Base-by-base conservation (phyloP, 37 sponge, comb jelly and placozoan genomes). In the Agelas oroides region DNA sequence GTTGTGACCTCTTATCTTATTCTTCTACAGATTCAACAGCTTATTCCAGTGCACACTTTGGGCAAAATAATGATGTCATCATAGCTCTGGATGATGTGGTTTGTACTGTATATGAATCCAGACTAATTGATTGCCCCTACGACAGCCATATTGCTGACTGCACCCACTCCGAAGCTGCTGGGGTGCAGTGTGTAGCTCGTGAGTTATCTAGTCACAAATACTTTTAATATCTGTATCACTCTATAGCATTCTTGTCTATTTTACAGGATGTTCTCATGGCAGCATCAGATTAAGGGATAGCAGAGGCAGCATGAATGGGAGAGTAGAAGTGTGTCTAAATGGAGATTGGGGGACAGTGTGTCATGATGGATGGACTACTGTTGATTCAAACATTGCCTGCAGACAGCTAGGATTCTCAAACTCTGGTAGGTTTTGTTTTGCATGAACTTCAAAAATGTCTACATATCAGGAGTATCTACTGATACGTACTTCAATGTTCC, bases 261-360 rank as follows among this genome's bases (percentile, higher is more conserved):
- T 46, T 46, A 35, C 33, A 67, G 72, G 18, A 5, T 79, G 79
- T 61, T 39, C 62, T 39, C 41, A 79, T 23, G 79, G 79, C 28
- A 61, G 17, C 30, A 46, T 46, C 46, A 46, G 46, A 32, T 32
- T 64, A 32, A 8, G 6, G 6, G 66, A 32, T 32, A 32, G 66
- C 6, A 64, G 6, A 30, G 66, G 6, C 30, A 30, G 32, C 31
- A 30, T 32, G 30, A 32, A 64, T 32, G 66, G 66, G 2, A 30
- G 66, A 64, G 66, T 64, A 6, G 66, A 64, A 8, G 2, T 64
- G 2, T 64, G 30, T 32, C 32, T 32, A 30, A 64, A 64, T 32
- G 32, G 32, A 12, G 31, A 64, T 6, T 64, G 65, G 65, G 65
- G 65, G 27, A 63, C 65, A 12, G 65, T 63, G 31, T 63, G 65